Percentiles rank a stretch among this genome's conserved stretches.
Evolutionary conservation across 1,140 invertebrate species (phyloP).

Genomic region (Lysiphlebus fabarum): DNA sequence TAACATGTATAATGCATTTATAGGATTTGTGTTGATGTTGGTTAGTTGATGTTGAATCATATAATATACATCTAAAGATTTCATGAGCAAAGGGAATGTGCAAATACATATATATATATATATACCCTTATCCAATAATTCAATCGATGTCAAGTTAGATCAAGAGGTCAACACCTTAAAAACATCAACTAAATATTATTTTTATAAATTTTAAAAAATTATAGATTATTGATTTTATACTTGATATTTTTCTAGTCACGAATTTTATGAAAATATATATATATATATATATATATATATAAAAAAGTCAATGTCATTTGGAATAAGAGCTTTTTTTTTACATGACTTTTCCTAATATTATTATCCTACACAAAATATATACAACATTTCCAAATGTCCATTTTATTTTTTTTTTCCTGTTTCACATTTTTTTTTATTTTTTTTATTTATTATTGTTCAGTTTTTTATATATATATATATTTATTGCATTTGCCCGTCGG

Average conservation of each 20-base stretch:
- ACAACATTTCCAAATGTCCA: not conserved
- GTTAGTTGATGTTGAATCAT: not conserved
- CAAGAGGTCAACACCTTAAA: not conserved
- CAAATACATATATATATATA: too few species aligned
- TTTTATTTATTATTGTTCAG: not conserved
- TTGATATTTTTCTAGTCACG: constrained; percentile 11
- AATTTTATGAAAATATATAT: too few species aligned
- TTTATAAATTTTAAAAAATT: too few species aligned
- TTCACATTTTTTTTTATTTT: not conserved
- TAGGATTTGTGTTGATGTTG: not conserved
- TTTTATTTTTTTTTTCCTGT: not conserved
- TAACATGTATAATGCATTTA: not conserved
- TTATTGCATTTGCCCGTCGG: constrained; percentile 4
- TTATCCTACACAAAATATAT: not conserved
- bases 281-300: too few species aligned
- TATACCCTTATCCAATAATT: constrained; percentile 15
- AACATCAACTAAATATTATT: too few species aligned
- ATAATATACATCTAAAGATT: not conserved
- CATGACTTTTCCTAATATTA: not conserved
- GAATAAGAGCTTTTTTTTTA: not conserved
- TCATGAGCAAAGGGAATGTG: too few species aligned
- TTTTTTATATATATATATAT: constrained; percentile 11
- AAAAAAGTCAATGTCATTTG: not conserved
- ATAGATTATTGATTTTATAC: too few species aligned
- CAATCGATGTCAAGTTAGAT: constrained; percentile 21